Percentiles rank a stretch among this genome's conserved stretches.
Conservation (phyloP, 2,113 vertebrate genomes). For the Gila orcuttii region DNA sequence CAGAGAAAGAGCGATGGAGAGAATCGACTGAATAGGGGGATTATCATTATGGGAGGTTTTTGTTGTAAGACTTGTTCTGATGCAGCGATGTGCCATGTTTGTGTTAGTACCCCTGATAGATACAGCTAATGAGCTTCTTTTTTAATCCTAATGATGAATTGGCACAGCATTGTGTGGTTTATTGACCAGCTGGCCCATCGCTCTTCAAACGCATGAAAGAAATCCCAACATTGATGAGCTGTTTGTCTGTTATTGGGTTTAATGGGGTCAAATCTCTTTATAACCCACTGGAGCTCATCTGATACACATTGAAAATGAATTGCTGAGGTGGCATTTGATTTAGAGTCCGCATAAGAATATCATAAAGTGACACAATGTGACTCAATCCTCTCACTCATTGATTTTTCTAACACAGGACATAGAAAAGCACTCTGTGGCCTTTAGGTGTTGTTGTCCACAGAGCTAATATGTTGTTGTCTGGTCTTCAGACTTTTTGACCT, state of each 20-base stretch:
- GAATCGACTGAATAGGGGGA: slow-evolving; percentile 63
- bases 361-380: slow-evolving; percentile 17
- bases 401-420: slow-evolving; percentile 32
- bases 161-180: slow-evolving; percentile 41
- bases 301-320: slow-evolving; percentile 37
- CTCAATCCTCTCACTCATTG: slow-evolving; percentile 33
- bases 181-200: slow-evolving; percentile 53
- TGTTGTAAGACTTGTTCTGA: slow-evolving; percentile 65
- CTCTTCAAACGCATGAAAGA: slow-evolving; percentile 47
- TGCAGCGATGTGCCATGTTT: slow-evolving; percentile 67
- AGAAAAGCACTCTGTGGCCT: slow-evolving; percentile 21
- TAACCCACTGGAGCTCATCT: slow-evolving; percentile 40
- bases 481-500: slow-evolving; percentile 25
- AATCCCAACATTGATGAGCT: slow-evolving; percentile 51
- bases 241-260: slow-evolving; percentile 55
- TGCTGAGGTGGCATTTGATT: slow-evolving; percentile 35
- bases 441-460: slow-evolving; percentile 19
- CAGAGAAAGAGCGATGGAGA: slow-evolving; percentile 16
- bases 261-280: slow-evolving; percentile 51
- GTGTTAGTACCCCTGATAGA: slow-evolving; percentile 66
- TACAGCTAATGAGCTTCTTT: slow-evolving; percentile 64
- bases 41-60: slow-evolving; percentile 65
- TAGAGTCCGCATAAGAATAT: slow-evolving; percentile 34
- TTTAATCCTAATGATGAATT: slow-evolving; percentile 52
- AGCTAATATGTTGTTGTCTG: slow-evolving; percentile 34